Evolutionary conservation across 2,797 vertebrate genomes (phyloP).

Genomic region (Steatocranus sp.): DNA sequence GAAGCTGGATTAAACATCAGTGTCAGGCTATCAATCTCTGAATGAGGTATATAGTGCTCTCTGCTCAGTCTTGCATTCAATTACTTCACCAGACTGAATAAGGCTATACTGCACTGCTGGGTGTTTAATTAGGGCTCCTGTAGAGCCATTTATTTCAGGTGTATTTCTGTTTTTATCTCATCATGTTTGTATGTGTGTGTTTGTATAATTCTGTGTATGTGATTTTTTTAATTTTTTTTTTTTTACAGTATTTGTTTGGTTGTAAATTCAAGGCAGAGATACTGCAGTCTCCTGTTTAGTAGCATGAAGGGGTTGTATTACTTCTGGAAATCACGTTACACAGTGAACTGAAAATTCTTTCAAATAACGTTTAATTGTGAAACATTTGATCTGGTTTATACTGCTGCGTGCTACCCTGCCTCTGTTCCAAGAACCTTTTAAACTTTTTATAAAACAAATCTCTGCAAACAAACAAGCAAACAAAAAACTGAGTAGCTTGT

Average conservation of each 20-base stretch:
- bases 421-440: neutral
- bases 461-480: neutral
- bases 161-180: neutral
- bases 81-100: neutral
- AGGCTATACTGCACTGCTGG: neutral
- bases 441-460: neutral
- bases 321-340: neutral
- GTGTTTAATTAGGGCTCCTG: neutral
- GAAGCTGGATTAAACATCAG: constrained; percentile 47
- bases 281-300: neutral
- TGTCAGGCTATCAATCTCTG: constrained; percentile 33
- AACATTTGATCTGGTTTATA: neutral
- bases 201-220: neutral
- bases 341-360: neutral
- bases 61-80: neutral
- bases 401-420: neutral
- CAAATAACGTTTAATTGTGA: neutral
- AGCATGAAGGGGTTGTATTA: accelerated
- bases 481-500: neutral
- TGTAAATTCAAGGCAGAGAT: neutral
- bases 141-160: neutral
- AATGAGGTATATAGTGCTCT: constrained; percentile 3
- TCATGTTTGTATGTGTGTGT: neutral
- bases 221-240: too few species aligned
- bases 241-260: neutral